Evolutionary conservation across 2,888 invertebrate species (phyloP), one percentile per base, ranked within the genome.

Genomic region (Dynastes tityus): DNA sequence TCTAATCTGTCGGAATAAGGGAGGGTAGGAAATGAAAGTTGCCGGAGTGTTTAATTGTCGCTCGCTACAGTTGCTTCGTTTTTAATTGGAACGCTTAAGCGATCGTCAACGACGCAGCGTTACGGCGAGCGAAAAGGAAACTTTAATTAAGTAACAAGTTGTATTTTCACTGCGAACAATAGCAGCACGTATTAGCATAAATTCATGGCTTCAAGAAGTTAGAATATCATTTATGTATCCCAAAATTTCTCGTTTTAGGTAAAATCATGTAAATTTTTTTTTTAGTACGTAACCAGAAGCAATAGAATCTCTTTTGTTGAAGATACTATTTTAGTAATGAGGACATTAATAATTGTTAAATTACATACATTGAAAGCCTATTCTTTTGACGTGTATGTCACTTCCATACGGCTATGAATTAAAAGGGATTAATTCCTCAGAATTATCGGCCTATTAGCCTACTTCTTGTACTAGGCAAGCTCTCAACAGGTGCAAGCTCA

Each of bases 81-180:
- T 76, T 76, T 65, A 76, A 76, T 53, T 76, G 76, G 16, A 37
- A 32, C 55, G 76, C 67, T 73, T 58, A 73, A 67, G 49, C 74
- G 73, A 55, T 58, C 32, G 63, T 53, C 73, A 27, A 55, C 32
- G 73, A 53, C 63, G 27, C 40, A 45, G 37, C 16, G 22, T 8
- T 4, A 27, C 8, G 55, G 58, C 73, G 37, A 32, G 9, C 13
- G 63, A 40, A 74, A 74, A 74, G 61, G 63, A 49, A 67, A 76
- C 40, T 81, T 81, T 79, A 78, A 80, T 80, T 80, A 80, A 71
- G 70, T 76, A 79, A 63, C 78, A 68, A 80, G 40, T 73, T 73
- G 55, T 58, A 58, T 73, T 58, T 73, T 73, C 58, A 49, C 49
- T 40, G 49, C 27, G 67, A 49, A 67, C 67, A 67, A 67, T 67